Evolutionary conservation across 1,140 invertebrate genomes (phyloP).

Genomic region (Brachionus sp.): DNA sequence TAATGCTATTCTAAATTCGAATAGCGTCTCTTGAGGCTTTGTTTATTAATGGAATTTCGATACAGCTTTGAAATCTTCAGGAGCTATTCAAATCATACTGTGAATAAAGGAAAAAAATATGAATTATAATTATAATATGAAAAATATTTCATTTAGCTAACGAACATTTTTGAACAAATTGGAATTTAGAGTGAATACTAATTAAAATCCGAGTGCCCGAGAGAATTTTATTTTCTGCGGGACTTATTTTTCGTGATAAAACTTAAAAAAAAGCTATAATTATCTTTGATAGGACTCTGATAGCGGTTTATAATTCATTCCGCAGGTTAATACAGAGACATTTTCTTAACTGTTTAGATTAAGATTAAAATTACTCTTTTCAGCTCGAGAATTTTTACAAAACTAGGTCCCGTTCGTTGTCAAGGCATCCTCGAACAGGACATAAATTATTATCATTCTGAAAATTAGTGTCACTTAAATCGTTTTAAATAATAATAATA

Average conservation of each 20-base stretch:
- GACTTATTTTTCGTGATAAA: background rate
- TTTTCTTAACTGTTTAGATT: background rate
- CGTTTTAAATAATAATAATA: background rate
- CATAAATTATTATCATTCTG: background rate
- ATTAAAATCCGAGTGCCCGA: constrained; percentile 12
- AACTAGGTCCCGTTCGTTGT: background rate
- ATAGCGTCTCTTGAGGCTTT: background rate
- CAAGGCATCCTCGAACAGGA: background rate
- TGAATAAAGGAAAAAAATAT: background rate
- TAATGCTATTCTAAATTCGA: background rate
- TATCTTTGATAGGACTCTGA: background rate
- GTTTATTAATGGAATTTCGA: background rate
- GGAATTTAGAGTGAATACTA: background rate
- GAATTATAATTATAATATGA: background rate
- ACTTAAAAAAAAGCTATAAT: background rate
- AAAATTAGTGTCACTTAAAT: background rate
- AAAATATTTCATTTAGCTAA: constrained; percentile 9
- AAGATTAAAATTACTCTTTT: background rate
- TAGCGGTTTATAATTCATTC: background rate
- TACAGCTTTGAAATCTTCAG: background rate
- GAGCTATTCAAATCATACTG: constrained; percentile 17
- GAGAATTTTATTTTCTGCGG: background rate
- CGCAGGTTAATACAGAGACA: background rate
- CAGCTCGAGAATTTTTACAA: background rate
- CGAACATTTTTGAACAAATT: constrained; percentile 12